A percentile compares a stretch with the other conserved stretches of the same genome.
Conservation (phyloP, 2,113 vertebrate species). For the Lynx canadensis region DNA sequence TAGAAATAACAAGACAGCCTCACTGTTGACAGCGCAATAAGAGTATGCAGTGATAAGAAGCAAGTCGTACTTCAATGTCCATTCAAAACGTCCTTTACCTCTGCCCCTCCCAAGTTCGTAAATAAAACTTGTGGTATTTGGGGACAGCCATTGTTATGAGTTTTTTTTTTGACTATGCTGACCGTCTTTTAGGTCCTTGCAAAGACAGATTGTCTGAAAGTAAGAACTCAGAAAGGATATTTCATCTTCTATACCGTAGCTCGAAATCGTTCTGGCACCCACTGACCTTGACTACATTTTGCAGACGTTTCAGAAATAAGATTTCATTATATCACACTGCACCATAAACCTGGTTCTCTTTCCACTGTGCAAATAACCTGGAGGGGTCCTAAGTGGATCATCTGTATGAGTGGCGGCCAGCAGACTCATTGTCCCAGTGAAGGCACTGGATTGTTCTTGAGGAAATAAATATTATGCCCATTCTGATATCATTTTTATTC, state of each 20-base stretch:
- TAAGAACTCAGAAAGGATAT: slow-evolving; percentile 35
- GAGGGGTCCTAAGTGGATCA: slow-evolving; percentile 29
- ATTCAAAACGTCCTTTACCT: neutral
- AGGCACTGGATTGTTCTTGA: neutral
- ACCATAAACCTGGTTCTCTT: neutral
- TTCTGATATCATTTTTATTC: slow-evolving; percentile 39
- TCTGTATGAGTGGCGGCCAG: neutral
- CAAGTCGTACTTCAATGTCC: neutral
- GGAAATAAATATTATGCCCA: slow-evolving; percentile 31
- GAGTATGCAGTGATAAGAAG: neutral
- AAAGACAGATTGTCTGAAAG: neutral
- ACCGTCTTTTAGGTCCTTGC: neutral
- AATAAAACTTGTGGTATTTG: neutral
- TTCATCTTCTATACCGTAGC: slow-evolving; percentile 24
- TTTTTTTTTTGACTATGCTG: neutral
- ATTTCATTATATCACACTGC: slow-evolving; percentile 33
- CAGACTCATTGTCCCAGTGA: neutral
- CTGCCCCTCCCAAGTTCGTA: neutral
- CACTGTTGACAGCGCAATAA: neutral
- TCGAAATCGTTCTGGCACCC: slow-evolving; percentile 6
- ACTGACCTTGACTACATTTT: slow-evolving; percentile 53
- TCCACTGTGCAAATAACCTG: neutral
- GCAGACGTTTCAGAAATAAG: slow-evolving; percentile 55
- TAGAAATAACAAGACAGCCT: neutral
- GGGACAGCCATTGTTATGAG: neutral